A percentile compares a stretch with the other conserved stretches of the same genome.
Conservation (phyloP, 1,140 invertebrate species). For the Aleiodes sp. region DNA sequence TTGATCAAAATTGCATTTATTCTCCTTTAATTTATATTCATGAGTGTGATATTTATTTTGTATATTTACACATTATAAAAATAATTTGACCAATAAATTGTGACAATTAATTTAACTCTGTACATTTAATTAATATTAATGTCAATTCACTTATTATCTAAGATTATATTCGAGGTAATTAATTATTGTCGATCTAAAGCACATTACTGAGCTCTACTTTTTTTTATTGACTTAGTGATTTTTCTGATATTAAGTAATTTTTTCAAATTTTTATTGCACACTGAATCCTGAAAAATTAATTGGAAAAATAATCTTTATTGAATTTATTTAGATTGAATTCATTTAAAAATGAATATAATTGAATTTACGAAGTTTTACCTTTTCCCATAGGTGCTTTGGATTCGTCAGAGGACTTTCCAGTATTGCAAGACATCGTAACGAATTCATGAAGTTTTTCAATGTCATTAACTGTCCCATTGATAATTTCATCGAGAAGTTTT, state of each 20-base stretch:
- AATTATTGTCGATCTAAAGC: neutral
- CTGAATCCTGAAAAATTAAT: slow-evolving; percentile 43
- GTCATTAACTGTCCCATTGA: slow-evolving; percentile 44
- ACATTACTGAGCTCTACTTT: neutral
- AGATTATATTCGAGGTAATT: too few relatives aligned
- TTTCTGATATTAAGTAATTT: neutral
- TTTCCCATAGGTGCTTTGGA: slow-evolving; percentile 31
- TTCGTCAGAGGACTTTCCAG: neutral
- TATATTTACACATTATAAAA: too few relatives aligned
- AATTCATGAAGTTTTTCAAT: slow-evolving; percentile 45
- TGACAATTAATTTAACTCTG: too few relatives aligned
- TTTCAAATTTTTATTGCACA: slow-evolving; percentile 30
- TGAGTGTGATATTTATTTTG: too few relatives aligned
- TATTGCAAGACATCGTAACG: slow-evolving; percentile 23
- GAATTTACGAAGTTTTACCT: slow-evolving; percentile 27
- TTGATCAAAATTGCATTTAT: too few relatives aligned
- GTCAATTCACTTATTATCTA: too few relatives aligned
- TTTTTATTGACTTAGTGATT: neutral
- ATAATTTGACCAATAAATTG: too few relatives aligned
- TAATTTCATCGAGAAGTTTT: slow-evolving; percentile 38
- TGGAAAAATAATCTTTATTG: too few relatives aligned
- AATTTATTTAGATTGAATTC: too few relatives aligned
- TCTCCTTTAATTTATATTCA: too few relatives aligned
- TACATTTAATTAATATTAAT: too few relatives aligned
- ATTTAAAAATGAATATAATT: too few relatives aligned